These are phyloP conservation scores for Gallinago media DNA, from an alignment of 2,113 vertebrate species.

Conservation along the genomic window DNA sequence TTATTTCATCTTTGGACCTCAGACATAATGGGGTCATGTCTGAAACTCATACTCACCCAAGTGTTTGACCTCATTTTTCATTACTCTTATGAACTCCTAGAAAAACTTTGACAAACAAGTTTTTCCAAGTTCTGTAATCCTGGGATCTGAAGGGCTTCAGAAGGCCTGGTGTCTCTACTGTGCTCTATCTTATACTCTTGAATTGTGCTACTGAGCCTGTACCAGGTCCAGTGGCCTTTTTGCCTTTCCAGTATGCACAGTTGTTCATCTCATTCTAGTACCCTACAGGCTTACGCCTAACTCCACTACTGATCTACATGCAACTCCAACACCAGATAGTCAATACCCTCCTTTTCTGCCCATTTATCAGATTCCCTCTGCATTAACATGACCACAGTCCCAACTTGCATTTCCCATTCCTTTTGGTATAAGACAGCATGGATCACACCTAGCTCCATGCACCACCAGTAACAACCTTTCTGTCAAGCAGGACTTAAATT, in stretches of 20 bases:
- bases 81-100: neutral
- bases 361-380: neutral
- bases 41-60: neutral
- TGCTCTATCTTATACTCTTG: neutral
- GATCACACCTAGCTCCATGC: neutral
- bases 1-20: neutral
- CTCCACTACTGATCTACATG: neutral
- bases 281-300: neutral
- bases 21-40: neutral
- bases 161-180: neutral
- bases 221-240: neutral
- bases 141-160: neutral
- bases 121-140: neutral
- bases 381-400: neutral
- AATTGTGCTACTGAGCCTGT: neutral
- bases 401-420: neutral
- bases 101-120: neutral
- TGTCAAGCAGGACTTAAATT: neutral
- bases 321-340: neutral
- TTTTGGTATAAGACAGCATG: neutral
- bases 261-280: neutral
- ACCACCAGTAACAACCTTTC: neutral
- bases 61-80: neutral
- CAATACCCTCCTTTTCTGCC: accelerated
- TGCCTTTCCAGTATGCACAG: neutral